Evolutionary conservation across 2,113 vertebrate species (phyloP).

Genomic region (Percina caprodes): DNA sequence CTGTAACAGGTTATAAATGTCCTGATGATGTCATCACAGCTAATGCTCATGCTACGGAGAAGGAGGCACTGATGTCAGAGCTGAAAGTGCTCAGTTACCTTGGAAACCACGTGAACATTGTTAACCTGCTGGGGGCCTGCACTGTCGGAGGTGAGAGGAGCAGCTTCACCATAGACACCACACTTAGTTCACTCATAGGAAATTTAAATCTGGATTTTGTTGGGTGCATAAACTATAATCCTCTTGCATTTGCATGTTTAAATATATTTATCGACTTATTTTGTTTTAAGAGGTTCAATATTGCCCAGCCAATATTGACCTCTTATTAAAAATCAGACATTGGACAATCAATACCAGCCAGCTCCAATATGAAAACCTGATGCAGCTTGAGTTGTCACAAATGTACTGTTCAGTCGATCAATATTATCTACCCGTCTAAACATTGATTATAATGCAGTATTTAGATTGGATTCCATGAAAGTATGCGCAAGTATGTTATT

Average conservation of each 20-base stretch:
- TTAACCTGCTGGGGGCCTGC: constrained; percentile 95
- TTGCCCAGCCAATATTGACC: background rate
- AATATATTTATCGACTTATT: constrained; percentile 20
- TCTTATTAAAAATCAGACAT: constrained; percentile 60
- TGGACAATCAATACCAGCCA: constrained; percentile 20
- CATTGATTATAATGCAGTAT: constrained; percentile 51
- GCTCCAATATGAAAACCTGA: constrained; percentile 27
- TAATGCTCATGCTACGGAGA: constrained; percentile 93
- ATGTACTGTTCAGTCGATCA: constrained; percentile 38
- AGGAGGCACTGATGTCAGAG: constrained; percentile 97
- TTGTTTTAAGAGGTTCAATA: background rate
- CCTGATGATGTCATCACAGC: constrained; percentile 80
- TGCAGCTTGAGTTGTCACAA: constrained; percentile 40
- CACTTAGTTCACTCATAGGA: background rate
- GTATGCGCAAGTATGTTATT: constrained; percentile 13
- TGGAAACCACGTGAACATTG: constrained; percentile 95
- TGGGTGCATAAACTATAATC: background rate
- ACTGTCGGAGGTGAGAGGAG: constrained; percentile 89
- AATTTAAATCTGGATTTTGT: background rate
- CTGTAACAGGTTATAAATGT: constrained; percentile 19
- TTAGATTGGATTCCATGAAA: constrained; percentile 24
- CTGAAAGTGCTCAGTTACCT: constrained; percentile 97
- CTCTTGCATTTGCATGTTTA: background rate
- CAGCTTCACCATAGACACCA: background rate
- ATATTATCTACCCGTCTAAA: constrained; percentile 45